Conservation (phyloP, 2,113 vertebrate genomes). For the Oplegnathus fasciatus region DNA sequence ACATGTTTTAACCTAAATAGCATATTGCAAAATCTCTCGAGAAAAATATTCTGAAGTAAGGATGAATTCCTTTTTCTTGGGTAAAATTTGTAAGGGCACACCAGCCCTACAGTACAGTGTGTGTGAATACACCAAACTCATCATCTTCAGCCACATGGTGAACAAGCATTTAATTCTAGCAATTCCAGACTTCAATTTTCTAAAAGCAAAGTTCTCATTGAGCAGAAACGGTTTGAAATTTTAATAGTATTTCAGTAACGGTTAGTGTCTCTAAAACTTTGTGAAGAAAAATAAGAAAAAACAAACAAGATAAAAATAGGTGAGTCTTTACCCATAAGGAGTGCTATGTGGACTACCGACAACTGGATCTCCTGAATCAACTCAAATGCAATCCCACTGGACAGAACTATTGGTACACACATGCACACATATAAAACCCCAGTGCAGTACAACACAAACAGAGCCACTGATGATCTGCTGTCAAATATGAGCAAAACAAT, state of each 20-base stretch:
- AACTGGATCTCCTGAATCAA: conserved; percentile 46
- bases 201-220: neutral
- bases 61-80: neutral
- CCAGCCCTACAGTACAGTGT: too few species aligned
- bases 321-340: conserved; percentile 51
- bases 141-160: neutral
- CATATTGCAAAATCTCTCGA: neutral
- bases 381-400: conserved; percentile 39
- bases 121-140: too few species aligned
- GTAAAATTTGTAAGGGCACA: neutral
- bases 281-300: neutral
- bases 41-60: too few species aligned
- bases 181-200: neutral
- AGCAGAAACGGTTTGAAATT: neutral
- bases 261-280: neutral
- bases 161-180: neutral
- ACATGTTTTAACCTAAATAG: neutral
- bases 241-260: neutral
- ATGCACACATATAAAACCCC: conserved; percentile 27
- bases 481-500: conserved; percentile 77
- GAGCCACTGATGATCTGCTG: conserved; percentile 58
- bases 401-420: conserved; percentile 29
- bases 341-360: conserved; percentile 12
- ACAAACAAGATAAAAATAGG: conserved; percentile 43
- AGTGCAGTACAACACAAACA: conserved; percentile 51